Base-by-base conservation (phyloP, 2,888 invertebrate genomes). In the Hirtodrosophila alboralis region DNA sequence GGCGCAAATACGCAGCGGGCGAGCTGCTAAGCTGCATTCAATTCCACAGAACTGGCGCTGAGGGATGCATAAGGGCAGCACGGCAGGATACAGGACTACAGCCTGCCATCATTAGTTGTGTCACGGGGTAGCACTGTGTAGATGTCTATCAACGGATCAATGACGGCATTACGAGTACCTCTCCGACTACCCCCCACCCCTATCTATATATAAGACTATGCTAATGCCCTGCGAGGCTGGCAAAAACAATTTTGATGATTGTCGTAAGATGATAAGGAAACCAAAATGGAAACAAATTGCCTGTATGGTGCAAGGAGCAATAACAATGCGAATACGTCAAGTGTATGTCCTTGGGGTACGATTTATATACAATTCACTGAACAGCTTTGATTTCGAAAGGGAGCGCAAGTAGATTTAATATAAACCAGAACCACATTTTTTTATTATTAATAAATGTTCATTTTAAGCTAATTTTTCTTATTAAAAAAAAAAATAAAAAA, bases 221-320 rank as follows among this genome's bases (percentile, higher is more conserved):
- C 74, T 83, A 84, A 86, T 83, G 73, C 72, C 45, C 27, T 53
- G 49, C 30, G 34, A 56, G 49, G 53, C 53, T 48, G 59, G 61
- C 57, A 73, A 80, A n/a, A 84, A 86, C 84, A 84, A 87, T 84
- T n/a, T 84, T 80, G 47, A 38, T 59, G 84, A 84, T 84, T 65
- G 64, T 40, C 51, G 40, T 56, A 62, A 76, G 63, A 53, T 58
- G 87, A 84, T 84, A 84, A 84, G 77, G 27, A 77, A 74, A 74
- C 76, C 71, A 74, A 84, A 83, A 85, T 81, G 61, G 86, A 84
- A 84, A 86, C 86, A 87, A 86, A 87, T 87, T 86, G 75, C 62
- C 71, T 34, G 33, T 45, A 58, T 63, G 85, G 63, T 71, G 76
- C 61, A 75, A 63, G 63, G 28, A 66, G 52, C 72, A 83, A 71